Percentiles rank a stretch among this genome's conserved stretches.
These are phyloP conservation scores for Knipowitschia caucasica DNA, from an alignment of 2,797 vertebrate genomes.

Conservation along the genomic window DNA sequence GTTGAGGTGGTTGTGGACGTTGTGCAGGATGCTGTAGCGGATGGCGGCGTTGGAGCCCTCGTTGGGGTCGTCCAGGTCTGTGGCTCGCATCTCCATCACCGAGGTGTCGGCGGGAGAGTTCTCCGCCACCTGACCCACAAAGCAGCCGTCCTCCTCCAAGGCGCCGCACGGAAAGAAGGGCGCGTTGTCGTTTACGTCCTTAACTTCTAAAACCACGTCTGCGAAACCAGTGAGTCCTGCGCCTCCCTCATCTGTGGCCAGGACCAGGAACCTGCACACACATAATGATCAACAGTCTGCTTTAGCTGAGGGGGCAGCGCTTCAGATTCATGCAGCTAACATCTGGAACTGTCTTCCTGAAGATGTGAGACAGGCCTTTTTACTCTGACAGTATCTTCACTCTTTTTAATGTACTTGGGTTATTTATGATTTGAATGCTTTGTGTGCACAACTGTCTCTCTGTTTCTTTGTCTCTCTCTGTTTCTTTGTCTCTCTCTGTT, in stretches of 20 bases:
- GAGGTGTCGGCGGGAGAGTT: slow-evolving; percentile 83
- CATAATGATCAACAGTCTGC: too few relatives aligned
- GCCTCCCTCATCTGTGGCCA: slow-evolving; percentile 85
- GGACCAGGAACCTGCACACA: slow-evolving; percentile 85
- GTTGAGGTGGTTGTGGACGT: slow-evolving; percentile 85
- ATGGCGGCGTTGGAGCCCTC: slow-evolving; percentile 78
- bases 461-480: too few relatives aligned
- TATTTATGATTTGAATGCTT: too few relatives aligned
- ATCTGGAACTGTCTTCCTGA: too few relatives aligned
- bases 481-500: too few relatives aligned
- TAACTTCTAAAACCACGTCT: slow-evolving; percentile 84
- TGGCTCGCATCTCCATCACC: slow-evolving; percentile 86
- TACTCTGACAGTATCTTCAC: too few relatives aligned
- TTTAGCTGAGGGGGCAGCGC: too few relatives aligned
- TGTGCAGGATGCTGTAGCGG: slow-evolving; percentile 85
- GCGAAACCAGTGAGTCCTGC: slow-evolving; percentile 86
- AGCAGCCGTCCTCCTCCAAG: slow-evolving; percentile 72
- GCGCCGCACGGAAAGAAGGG: slow-evolving; percentile 82
- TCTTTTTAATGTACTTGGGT: too few relatives aligned
- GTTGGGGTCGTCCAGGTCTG: slow-evolving; percentile 85
- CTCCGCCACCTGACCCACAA: slow-evolving; percentile 79
- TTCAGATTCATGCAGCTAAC: too few relatives aligned
- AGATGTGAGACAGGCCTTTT: too few relatives aligned
- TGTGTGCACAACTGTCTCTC: too few relatives aligned
- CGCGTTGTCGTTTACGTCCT: slow-evolving; percentile 83